Conservation (phyloP, 2,113 vertebrate species). For the Vidua chalybeata region DNA sequence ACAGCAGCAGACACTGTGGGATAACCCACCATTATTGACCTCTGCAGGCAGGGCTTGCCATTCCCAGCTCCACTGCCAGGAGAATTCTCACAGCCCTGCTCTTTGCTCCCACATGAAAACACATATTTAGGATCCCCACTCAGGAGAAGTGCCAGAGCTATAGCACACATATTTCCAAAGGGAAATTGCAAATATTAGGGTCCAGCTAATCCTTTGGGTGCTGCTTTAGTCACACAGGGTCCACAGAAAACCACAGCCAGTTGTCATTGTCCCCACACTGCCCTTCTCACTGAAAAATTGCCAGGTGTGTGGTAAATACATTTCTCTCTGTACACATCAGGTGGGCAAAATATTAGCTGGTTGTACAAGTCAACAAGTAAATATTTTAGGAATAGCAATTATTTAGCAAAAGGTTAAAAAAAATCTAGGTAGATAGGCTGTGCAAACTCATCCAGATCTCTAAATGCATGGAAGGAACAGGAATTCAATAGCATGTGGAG, state of each 20-base stretch:
- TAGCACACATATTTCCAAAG: neutral
- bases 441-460: neutral
- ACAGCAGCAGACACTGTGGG: neutral
- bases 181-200: neutral
- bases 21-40: neutral
- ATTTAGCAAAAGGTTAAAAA: neutral
- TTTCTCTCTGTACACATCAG: no score
- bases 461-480: neutral
- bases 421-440: neutral
- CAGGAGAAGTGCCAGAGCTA: neutral
- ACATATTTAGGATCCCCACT: neutral
- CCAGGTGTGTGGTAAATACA: neutral
- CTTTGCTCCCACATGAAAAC: neutral
- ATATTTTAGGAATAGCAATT: neutral
- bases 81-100: neutral
- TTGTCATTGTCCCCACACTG: neutral
- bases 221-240: neutral
- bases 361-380: neutral
- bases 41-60: neutral
- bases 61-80: neutral
- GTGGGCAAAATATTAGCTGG: neutral
- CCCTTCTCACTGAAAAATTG: neutral
- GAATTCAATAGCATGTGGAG: neutral
- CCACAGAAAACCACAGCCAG: neutral
- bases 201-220: neutral